phyloP scores from a whole-genome alignment of 2,113 vertebrate genomes.

The Tachuris rubrigastra region DNA sequence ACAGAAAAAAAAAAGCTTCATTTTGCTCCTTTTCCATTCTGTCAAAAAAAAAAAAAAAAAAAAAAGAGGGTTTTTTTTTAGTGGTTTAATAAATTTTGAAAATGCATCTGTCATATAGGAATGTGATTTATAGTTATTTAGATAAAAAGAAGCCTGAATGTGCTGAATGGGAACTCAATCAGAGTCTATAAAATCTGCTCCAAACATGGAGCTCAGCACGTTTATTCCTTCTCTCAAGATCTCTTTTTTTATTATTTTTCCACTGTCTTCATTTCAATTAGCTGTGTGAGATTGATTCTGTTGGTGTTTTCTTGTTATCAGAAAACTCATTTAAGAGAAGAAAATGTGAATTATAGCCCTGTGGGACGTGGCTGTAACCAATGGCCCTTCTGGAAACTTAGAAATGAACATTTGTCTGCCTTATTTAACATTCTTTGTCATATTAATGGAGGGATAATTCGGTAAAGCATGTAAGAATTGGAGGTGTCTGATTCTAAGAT shows the following conservation, averaged over 20 bases:
- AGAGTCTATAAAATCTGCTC: not conserved
- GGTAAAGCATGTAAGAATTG: not conserved
- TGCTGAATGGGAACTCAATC: not conserved
- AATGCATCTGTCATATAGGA: not conserved
- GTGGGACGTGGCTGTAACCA: not conserved
- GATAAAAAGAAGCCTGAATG: not conserved
- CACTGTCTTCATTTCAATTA: not conserved
- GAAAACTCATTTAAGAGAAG: not conserved
- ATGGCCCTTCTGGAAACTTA: not conserved
- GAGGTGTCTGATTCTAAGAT: not conserved
- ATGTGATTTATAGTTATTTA: not conserved
- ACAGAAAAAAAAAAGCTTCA: not conserved
- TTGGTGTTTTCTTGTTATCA: not conserved
- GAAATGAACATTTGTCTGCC: not conserved
- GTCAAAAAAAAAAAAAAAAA: not conserved
- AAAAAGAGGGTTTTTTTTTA: not conserved
- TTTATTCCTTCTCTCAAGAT: not conserved
- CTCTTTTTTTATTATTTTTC: not conserved
- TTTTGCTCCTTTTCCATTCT: not conserved
- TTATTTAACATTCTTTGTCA: not conserved
- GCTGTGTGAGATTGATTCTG: not conserved
- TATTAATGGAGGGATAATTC: not conserved
- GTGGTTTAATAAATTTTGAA: not conserved
- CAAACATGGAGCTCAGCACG: not conserved
- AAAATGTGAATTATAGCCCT: not conserved